Evolutionary conservation across 2,888 invertebrate genomes (phyloP).

Genomic region (Eupithecia pulchellata): DNA sequence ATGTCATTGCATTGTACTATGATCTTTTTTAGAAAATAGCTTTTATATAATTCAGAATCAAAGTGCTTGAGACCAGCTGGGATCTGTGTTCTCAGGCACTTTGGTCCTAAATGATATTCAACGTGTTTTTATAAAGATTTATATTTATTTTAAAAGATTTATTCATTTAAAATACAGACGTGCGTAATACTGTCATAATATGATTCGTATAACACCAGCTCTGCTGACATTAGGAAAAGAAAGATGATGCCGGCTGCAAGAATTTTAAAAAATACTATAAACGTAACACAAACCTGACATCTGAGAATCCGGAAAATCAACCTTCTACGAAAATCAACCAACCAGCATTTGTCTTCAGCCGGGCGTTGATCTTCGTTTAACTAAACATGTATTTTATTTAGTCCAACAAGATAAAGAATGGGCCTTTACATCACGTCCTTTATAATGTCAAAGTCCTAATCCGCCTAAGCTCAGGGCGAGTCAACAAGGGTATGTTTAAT

Average conservation of each 20-base stretch:
- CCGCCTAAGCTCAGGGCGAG: constrained; percentile 39
- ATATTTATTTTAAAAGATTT: too few relatives aligned
- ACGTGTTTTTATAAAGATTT: too few relatives aligned
- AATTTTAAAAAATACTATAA: too few relatives aligned
- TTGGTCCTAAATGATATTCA: too few relatives aligned
- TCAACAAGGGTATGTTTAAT: constrained; percentile 48
- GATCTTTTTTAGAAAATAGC: too few relatives aligned
- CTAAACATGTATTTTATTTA: constrained; percentile 8
- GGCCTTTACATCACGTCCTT: constrained; percentile 11
- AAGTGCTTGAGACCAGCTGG: too few relatives aligned
- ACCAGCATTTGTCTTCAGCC: neutral
- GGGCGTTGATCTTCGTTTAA: neutral
- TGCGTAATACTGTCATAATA: neutral
- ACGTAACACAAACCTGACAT: neutral
- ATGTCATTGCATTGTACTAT: too few relatives aligned
- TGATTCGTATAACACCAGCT: neutral
- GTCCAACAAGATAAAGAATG: constrained; percentile 11
- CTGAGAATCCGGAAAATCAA: neutral
- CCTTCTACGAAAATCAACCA: too few relatives aligned
- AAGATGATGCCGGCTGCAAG: neutral
- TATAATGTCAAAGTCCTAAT: constrained; percentile 40
- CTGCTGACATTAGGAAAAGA: neutral
- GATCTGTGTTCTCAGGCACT: too few relatives aligned
- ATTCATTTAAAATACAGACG: too few relatives aligned
- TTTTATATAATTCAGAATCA: too few relatives aligned